Evolutionary conservation across 2,888 invertebrate species (phyloP), one percentile per base, ranked within the genome.

Genomic region (Syrista parreyssii): DNA sequence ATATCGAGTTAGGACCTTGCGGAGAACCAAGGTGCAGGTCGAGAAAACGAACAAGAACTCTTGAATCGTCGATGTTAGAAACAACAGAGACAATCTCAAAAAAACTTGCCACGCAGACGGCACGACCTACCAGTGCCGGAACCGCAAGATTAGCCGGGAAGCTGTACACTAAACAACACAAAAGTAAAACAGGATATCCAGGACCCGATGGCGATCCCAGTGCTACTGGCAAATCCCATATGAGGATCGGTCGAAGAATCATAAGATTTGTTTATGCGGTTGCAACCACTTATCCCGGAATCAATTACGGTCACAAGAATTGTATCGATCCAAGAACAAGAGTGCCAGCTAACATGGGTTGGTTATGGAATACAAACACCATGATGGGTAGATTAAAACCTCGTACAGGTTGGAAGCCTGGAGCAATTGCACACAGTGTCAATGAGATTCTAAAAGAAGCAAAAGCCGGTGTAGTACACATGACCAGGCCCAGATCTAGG

Each of bases 321-420:
- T 91, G 91, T 71, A 81, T 86, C 68, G 85, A 85, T 40, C 76
- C 78, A 12, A 83, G 85, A 4, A 79, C 83, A n/a, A 84, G 87
- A 40, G 88, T 91, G 0, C 91, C 91, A 0, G 84, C 87, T 1
- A 88, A 89, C 74, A 91, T 91, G 91, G 91, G 91, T 12, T 91
- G 91, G 91, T 76, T 89, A 69, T 91, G 91, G 91, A 78, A 78
- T 31, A 76, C 76, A 55, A 89, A 88, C 73, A 83, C 79, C 12
- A 79, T 31, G 36, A 35, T 81, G 0, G 86, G 85, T 0, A 84
- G 82, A 36, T 40, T 88, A 68, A 90, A 88, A 69, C 88, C 87
- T 4, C 86, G 90, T 1, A 76, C 82, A 15, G 91, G 91, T 4
- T 91, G 91, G 91, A 89, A 83, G 35, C 91, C 91, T 0, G 91